A percentile compares a stretch with the other conserved stretches of the same genome.
These are phyloP conservation scores for Microvelia longipes DNA, from an alignment of 1,140 invertebrate species.

Conservation along the genomic window DNA sequence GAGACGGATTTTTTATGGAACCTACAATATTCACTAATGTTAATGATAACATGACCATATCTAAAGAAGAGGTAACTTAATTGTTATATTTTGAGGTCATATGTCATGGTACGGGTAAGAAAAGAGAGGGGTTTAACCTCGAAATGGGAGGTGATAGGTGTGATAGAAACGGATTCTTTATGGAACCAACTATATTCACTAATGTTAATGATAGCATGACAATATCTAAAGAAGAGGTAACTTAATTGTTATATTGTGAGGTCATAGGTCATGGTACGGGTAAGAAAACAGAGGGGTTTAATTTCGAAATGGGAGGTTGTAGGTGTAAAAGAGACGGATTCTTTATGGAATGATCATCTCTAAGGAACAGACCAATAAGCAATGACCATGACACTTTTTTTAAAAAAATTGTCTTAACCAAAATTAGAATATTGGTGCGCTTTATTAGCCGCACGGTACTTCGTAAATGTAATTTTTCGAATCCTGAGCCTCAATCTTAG, in stretches of 20 bases:
- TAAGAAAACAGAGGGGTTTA: conserved; percentile 58
- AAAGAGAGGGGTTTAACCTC: conserved; percentile 58
- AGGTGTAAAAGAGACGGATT: conserved; percentile 54
- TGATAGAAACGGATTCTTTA: conserved; percentile 61
- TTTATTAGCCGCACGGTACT: too few species aligned
- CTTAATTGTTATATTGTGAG: neutral
- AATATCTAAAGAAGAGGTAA: conserved; percentile 68
- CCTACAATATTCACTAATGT: conserved; percentile 84
- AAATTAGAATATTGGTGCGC: too few species aligned
- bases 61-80: conserved; percentile 54
- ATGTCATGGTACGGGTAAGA: conserved; percentile 45
- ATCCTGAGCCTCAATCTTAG: too few species aligned
- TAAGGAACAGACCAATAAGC: too few species aligned
- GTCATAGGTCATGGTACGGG: conserved; percentile 43
- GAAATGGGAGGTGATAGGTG: conserved; percentile 51
- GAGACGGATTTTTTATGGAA: conserved; percentile 64
- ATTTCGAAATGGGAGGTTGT: conserved; percentile 53
- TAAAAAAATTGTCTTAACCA: too few species aligned
- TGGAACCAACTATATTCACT: conserved; percentile 76
- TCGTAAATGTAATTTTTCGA: too few species aligned
- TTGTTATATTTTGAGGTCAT: neutral
- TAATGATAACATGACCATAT: conserved; percentile 70
- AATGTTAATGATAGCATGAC: conserved; percentile 71
- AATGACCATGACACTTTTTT: too few species aligned
- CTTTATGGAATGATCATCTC: conserved; percentile 45